Conservation (phyloP, 64 coral and sea anemone genomes). For the Montipora cactus region DNA sequence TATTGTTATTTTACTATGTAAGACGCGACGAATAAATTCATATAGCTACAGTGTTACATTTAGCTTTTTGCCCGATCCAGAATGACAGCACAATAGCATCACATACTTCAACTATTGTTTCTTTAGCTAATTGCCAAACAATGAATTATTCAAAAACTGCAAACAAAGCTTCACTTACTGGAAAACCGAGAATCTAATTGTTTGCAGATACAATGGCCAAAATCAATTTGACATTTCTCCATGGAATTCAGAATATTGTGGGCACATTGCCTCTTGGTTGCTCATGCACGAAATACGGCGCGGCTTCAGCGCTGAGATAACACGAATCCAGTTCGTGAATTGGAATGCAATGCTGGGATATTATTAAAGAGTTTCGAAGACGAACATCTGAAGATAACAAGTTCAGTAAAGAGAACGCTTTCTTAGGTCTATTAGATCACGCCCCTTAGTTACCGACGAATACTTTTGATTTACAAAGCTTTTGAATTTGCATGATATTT, state of each 20-base stretch:
- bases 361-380: not conserved
- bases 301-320: not conserved
- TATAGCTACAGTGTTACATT: conserved; percentile 51
- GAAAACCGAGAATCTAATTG: conserved; percentile 49
- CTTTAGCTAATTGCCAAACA: conserved; percentile 27
- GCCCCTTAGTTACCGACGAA: not conserved
- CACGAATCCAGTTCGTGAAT: not conserved
- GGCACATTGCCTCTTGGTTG: not conserved
- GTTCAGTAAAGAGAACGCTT: not conserved
- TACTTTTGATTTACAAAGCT: conserved; percentile 2
- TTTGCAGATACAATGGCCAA: conserved; percentile 45
- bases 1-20: not conserved
- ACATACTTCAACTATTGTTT: conserved; percentile 35
- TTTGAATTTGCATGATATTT: conserved; percentile 26
- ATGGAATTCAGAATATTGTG: conserved; percentile 34
- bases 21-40: not conserved
- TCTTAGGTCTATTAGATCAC: not conserved
- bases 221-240: conserved; percentile 47
- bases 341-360: not conserved
- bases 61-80: conserved; percentile 29
- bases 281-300: not conserved
- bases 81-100: conserved; percentile 13
- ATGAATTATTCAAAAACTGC: conserved; percentile 39
- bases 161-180: conserved; percentile 16
- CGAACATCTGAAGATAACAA: not conserved